Conservation (phyloP, 2,888 invertebrate species). For the Coenonympha glycerion region DNA sequence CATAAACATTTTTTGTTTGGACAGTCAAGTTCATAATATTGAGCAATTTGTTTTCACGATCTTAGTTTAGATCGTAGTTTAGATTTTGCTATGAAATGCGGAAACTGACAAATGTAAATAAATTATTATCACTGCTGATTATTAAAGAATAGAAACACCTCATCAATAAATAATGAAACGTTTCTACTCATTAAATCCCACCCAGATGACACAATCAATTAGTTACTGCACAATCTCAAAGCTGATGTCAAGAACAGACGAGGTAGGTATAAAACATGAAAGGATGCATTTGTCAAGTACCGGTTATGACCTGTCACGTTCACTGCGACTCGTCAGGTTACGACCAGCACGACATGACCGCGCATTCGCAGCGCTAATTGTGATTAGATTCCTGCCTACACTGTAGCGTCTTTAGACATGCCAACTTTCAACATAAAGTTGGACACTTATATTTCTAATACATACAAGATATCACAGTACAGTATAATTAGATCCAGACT, state of each 20-base stretch:
- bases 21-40: neutral
- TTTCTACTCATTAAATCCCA: too few relatives aligned
- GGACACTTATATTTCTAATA: neutral
- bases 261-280: neutral
- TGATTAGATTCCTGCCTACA: constrained; percentile 35
- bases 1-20: neutral
- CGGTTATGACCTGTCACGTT: constrained; percentile 21
- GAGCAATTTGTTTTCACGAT: neutral
- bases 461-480: neutral
- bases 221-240: neutral
- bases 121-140: too few relatives aligned
- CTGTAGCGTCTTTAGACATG: neutral
- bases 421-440: neutral
- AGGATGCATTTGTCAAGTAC: constrained; percentile 10
- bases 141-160: too few relatives aligned
- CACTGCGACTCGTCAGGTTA: constrained; percentile 14
- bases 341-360: constrained; percentile 31
- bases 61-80: too few relatives aligned
- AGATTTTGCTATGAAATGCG: too few relatives aligned
- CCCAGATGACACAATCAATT: neutral
- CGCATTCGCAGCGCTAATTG: constrained; percentile 50
- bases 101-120: too few relatives aligned
- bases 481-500: neutral
- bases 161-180: too few relatives aligned
- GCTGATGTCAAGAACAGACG: neutral